Evolutionary conservation across 92 coral and sea anemone species (phyloP), one percentile per base, ranked within the genome.

Genomic region (Chrysogorgia sp.): DNA sequence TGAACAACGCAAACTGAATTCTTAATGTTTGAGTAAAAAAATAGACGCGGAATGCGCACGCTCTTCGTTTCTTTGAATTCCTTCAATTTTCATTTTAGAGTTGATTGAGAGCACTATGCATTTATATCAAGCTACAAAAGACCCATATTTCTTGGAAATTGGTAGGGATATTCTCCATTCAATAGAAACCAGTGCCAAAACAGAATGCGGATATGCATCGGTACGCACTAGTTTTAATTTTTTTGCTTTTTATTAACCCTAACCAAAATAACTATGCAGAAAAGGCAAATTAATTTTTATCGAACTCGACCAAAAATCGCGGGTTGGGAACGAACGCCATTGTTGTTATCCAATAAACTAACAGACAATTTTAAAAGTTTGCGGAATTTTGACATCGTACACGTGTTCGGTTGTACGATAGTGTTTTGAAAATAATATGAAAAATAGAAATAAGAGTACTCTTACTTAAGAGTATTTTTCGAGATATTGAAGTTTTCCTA

Each of bases 131-230:
- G 98, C 98, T 6, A 94, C 98, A 5, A 85, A 86, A 58, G 97
- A 94, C 67, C 89, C 97, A 9, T 94, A 91, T 76, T 94, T 94
- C 65, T 81, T 94, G 35, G 98, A 94, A 63, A 88, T 94, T 43
- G 98, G 98, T 15, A 79, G 98, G 34, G 97, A 94, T 67, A 92
- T 94, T 75, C 65, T 91, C 81, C 96, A 94, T 67, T 91, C 98
- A 20, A 94, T 94, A 61, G 98, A 94, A 63, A 79, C 72, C 60
- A 94, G 98, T 82, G 97, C 97, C 28, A 94, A 82, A 32, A 94
- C 98, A n/a, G 88, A 92, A 17, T 94, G 98, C 83, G 98, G 97
- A 31, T 94, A 94, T 91, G 98, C 98, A 9, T 86, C 98, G 23
- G 98, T 94, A 85, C 64, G 90, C 76, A n/a, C 14, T 3, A n/a